A percentile compares a stretch with the other conserved stretches of the same genome.
phyloP scores from a whole-genome alignment of 1,140 invertebrate genomes.

The Tribolium castaneum region DNA sequence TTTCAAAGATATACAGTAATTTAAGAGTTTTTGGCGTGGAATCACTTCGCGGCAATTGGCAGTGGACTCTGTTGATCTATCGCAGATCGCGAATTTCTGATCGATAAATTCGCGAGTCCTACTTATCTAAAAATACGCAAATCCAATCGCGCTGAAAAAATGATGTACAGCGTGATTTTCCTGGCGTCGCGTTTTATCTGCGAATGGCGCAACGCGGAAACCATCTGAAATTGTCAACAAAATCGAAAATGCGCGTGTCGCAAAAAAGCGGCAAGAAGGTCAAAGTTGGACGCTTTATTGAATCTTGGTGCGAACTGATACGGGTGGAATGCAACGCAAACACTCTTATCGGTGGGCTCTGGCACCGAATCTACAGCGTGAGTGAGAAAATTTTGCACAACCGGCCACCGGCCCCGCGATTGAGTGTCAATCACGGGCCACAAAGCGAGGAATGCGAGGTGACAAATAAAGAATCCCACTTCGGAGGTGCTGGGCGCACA shows the following conservation, averaged over 20 bases:
- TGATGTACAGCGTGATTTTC: conserved; percentile 10
- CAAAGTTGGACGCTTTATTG: conserved; percentile 12
- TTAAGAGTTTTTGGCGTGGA: too few species aligned
- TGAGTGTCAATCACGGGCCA: conserved; percentile 1
- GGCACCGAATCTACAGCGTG: not conserved
- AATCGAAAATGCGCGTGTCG: conserved; percentile 21
- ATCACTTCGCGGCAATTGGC: not conserved
- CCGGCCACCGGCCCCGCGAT: not conserved
- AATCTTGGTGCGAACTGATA: conserved; percentile 5
- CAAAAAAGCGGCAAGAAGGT: conserved; percentile 18
- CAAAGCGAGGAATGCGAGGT: conserved; percentile 21
- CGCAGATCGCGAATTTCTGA: too few species aligned
- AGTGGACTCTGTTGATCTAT: too few species aligned
- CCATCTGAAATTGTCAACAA: conserved; percentile 8
- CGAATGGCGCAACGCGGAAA: conserved; percentile 14
- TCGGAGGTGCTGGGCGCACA: conserved; percentile 12
- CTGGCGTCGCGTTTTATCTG: not conserved
- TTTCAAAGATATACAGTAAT: too few species aligned
- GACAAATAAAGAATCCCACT: conserved; percentile 30
- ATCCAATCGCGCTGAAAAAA: not conserved
- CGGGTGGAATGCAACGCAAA: conserved; percentile 14
- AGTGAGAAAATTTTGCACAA: too few species aligned
- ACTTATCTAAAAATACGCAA: not conserved
- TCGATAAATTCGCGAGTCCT: not conserved
- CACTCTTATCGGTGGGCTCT: not conserved